phyloP scores from a whole-genome alignment of 2,113 vertebrate genomes.

The Felis catus region DNA sequence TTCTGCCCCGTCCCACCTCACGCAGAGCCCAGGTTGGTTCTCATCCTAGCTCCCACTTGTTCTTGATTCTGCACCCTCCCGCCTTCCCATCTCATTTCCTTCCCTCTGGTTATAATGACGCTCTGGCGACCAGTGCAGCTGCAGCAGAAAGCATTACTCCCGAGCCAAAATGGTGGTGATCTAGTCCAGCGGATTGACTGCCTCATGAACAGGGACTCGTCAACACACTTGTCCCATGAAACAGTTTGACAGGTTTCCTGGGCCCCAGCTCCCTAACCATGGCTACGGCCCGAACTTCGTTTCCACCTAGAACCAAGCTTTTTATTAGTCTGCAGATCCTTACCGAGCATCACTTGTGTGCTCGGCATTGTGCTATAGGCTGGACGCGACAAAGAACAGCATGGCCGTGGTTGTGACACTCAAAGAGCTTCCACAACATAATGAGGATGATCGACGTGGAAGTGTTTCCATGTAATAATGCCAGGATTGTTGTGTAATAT shows the following conservation, averaged over 20 bases:
- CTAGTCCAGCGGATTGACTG: neutral
- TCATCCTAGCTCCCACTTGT: neutral
- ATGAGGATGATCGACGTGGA: neutral
- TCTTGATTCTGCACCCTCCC: neutral
- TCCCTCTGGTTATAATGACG: neutral
- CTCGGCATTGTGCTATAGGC: neutral
- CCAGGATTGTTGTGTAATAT: neutral
- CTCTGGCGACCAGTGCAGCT: neutral
- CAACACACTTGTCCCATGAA: neutral
- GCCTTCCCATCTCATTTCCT: neutral
- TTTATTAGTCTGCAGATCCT: neutral
- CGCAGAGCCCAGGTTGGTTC: neutral
- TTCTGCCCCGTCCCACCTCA: neutral
- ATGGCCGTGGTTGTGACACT: neutral
- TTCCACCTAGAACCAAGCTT: neutral
- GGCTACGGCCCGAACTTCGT: neutral
- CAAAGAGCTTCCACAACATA: neutral
- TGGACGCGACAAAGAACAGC: neutral
- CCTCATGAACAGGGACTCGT: neutral
- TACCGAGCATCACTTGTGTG: neutral
- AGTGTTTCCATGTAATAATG: neutral
- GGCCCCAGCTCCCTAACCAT: neutral
- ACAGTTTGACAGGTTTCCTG: neutral
- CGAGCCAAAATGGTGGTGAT: neutral
- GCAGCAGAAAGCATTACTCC: neutral